Conservation (phyloP, 1,140 invertebrate genomes). For the Meloidogyne floridensis region DNA sequence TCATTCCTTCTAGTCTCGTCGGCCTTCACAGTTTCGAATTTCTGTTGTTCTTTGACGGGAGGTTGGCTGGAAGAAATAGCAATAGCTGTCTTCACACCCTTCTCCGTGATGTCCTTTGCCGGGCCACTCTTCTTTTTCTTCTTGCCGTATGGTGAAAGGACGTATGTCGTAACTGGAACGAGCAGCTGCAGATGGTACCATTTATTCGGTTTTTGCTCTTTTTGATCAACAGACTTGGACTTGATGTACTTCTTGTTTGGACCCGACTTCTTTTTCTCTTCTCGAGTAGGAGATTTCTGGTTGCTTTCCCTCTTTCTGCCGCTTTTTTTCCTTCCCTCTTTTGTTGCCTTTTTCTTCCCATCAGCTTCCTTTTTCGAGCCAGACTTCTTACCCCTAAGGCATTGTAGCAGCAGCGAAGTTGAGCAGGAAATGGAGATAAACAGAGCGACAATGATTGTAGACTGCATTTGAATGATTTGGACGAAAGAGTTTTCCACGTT, state of each 20-base stretch:
- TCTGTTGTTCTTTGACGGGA: not conserved
- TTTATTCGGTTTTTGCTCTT: not conserved
- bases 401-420: not conserved
- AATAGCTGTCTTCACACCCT: not conserved
- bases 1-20: not conserved
- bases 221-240: not conserved
- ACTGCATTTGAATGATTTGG: not conserved
- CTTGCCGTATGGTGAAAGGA: not conserved
- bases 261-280: not conserved
- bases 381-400: not conserved
- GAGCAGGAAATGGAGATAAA: not conserved
- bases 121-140: not conserved
- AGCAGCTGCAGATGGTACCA: not conserved
- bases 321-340: not conserved
- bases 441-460: not conserved
- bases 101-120: not conserved
- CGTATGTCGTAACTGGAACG: not conserved
- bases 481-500: too few relatives aligned
- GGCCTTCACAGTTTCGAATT: not conserved
- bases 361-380: not conserved
- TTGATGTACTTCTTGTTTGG: not conserved
- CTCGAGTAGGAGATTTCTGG: not conserved
- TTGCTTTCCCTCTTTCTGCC: not conserved
- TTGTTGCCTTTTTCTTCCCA: not conserved
- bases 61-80: not conserved